Evolutionary conservation across 2,888 invertebrate species (phyloP).

Genomic region (Minunthozetes semirufus): DNA sequence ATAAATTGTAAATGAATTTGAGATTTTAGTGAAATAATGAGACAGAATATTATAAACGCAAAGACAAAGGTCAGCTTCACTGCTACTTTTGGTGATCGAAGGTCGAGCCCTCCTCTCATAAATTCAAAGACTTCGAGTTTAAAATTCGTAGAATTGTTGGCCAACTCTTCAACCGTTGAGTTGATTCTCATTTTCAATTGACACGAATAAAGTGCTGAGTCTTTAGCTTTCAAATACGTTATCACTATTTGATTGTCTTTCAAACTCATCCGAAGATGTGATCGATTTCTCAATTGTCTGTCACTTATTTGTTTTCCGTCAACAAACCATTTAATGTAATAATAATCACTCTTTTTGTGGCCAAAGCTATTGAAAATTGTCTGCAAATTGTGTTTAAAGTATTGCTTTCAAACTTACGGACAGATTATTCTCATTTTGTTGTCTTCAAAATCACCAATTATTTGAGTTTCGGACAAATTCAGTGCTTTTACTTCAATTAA

Average conservation of each 20-base stretch:
- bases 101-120: neutral
- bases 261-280: neutral
- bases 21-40: neutral
- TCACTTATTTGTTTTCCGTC: neutral
- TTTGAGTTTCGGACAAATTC: neutral
- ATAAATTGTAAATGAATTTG: neutral
- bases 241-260: neutral
- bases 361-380: neutral
- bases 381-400: neutral
- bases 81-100: neutral
- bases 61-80: neutral
- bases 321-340: neutral
- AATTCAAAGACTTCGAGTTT: neutral
- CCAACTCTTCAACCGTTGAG: neutral
- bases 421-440: neutral
- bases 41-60: neutral
- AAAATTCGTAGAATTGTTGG: neutral
- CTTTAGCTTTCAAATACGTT: neutral
- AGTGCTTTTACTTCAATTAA: too few relatives aligned
- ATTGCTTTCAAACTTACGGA: neutral
- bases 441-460: neutral
- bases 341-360: neutral
- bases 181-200: neutral
- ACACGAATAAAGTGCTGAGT: neutral
- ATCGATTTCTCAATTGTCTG: neutral